Conservation (phyloP, 2,888 invertebrate genomes). For the Drosophila borborema region DNA sequence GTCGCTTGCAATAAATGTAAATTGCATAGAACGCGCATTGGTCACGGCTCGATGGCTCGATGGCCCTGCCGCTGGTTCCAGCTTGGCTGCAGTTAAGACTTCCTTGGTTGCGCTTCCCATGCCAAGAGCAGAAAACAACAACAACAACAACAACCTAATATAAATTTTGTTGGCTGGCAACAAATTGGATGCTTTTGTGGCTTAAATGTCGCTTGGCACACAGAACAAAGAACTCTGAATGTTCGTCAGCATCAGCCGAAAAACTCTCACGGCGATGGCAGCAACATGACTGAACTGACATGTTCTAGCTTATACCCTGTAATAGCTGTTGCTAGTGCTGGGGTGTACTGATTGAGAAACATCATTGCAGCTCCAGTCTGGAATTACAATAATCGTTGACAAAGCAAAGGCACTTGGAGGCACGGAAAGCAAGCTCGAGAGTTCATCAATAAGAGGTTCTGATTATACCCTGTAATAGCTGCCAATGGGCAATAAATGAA, state of each 20-base stretch:
- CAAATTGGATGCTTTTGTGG: slow-evolving; percentile 29
- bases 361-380: neutral
- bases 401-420: too few species aligned
- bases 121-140: slow-evolving; percentile 11
- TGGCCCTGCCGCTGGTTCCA: neutral
- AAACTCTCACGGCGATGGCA: slow-evolving; percentile 30
- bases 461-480: too few species aligned
- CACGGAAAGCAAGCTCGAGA: too few species aligned
- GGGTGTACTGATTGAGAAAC: neutral
- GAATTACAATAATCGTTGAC: too few species aligned
- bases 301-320: neutral
- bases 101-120: slow-evolving; percentile 31
- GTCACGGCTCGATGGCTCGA: slow-evolving; percentile 38
- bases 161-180: slow-evolving; percentile 9
- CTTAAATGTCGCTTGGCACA: slow-evolving; percentile 41
- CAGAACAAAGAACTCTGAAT: slow-evolving; percentile 17
- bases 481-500: too few species aligned
- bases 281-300: slow-evolving; percentile 1
- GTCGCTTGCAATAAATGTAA: slow-evolving; percentile 55
- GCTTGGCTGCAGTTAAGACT: slow-evolving; percentile 12
- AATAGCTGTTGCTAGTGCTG: rapidly evolving
- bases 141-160: slow-evolving; percentile 15
- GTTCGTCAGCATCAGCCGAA: slow-evolving; percentile 37
- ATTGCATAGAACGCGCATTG: slow-evolving; percentile 49
- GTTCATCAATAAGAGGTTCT: too few species aligned